Percentiles rank a stretch among this genome's conserved stretches.
Evolutionary conservation across 2,888 invertebrate species (phyloP).

Genomic region (Empis stercorea): DNA sequence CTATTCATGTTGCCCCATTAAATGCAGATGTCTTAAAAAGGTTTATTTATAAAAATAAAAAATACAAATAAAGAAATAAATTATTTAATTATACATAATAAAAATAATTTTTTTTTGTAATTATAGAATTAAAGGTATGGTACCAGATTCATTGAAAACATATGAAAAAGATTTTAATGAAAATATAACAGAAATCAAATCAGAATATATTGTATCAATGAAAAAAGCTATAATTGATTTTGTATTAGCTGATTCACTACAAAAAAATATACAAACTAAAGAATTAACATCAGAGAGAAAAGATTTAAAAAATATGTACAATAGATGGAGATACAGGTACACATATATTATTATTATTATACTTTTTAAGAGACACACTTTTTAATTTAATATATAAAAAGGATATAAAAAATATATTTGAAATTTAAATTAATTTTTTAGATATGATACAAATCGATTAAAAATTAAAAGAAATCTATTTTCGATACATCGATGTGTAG

Average conservation of each 20-base stretch:
- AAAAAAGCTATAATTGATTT: slow-evolving; percentile 90
- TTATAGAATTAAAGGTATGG: slow-evolving; percentile 46
- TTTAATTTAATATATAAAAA: too few species aligned
- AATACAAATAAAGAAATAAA: not conserved
- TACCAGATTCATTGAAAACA: slow-evolving; percentile 48
- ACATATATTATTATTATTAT: too few species aligned
- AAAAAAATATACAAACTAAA: slow-evolving; percentile 13
- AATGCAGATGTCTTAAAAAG: slow-evolving; percentile 56
- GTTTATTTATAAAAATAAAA: slow-evolving; percentile 26
- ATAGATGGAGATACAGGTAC: slow-evolving; percentile 52
- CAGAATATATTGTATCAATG: slow-evolving; percentile 75
- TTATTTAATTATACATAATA: not conserved
- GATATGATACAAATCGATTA: slow-evolving; percentile 37
- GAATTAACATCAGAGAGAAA: slow-evolving; percentile 32
- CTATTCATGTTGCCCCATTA: slow-evolving; percentile 75
- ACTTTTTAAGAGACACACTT: too few species aligned
- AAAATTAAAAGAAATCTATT: slow-evolving; percentile 50
- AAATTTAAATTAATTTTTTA: too few species aligned
- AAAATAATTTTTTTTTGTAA: not conserved
- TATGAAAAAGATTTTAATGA: slow-evolving; percentile 46
- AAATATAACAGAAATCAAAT: slow-evolving; percentile 64
- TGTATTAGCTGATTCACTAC: slow-evolving; percentile 63
- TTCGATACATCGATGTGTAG: slow-evolving; percentile 68
- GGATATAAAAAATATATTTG: too few species aligned
- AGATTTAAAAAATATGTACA: slow-evolving; percentile 48